Base-by-base conservation (phyloP, 2,797 vertebrate species). In the Schizothorax lantsangensis region DNA sequence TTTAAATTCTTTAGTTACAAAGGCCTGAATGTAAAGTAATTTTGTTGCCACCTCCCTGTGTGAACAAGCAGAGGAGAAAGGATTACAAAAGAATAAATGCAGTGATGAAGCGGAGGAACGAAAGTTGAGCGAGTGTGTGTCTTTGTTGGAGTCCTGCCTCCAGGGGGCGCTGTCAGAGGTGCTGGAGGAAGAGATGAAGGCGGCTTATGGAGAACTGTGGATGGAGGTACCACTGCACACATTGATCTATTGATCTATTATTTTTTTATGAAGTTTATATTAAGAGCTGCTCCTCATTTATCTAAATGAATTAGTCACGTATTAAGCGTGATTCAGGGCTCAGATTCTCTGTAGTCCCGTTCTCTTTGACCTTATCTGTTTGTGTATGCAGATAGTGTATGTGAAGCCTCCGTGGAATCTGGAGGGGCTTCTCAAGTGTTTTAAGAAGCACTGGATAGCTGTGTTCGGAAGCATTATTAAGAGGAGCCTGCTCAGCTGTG, bases 391-490 rank as follows among this genome's bases (percentile, higher is more conserved):
- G 98, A 95, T 99, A 26, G 92, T 98, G 40, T 96, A 95, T 81
- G 17, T 94, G 87, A 98, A 98, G 91, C 98, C 98, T 14, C 98
- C 98, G 0, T 99, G 98, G 98, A 97, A 94, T 45, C 94, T 99
- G 72, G 88, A 83, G 57, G 94, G 96, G 79, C 89, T 97, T 86
- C 93, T 99, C 78, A 93, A 94, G 40, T 99, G 98, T 93, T 95
- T 97, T 6, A 96, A 93, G 90, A 99, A 97, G 87, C 98, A 99
- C 91, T 99, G 97, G 97, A 81, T 97, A 66, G 97, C 98, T 91
- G 97, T 99, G 23, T 99, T 99, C 93, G 97, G 98, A 79, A 90
- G 90, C 9, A 23, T 98, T 66, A 93, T 96, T 89, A 94, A 95
- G 79, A 95, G 97, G 64, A 92, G 59, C 23, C 94, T 95, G 38